A percentile compares a stretch with the other conserved stretches of the same genome.
Evolutionary conservation across 1,140 invertebrate species (phyloP).

Genomic region (Latrodectus geometricus): DNA sequence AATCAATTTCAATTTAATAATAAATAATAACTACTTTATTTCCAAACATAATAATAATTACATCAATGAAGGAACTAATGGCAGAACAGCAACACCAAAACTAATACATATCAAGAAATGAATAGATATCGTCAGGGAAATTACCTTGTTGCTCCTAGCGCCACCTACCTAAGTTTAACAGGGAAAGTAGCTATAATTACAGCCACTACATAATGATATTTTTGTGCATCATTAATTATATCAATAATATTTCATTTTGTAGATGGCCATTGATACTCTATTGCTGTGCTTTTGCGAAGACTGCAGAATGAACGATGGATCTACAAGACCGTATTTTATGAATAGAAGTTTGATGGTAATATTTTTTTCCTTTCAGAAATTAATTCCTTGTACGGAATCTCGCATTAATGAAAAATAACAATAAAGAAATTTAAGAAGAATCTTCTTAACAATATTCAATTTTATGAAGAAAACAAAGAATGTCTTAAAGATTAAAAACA

Average conservation of each 20-base stretch:
- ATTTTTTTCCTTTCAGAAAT: not conserved
- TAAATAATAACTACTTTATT: too few species aligned
- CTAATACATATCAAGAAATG: too few species aligned
- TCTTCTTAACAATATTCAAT: too few species aligned
- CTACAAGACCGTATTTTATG: slow-evolving; percentile 80
- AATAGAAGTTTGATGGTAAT: slow-evolving; percentile 78
- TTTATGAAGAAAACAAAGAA: too few species aligned
- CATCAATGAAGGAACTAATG: too few species aligned
- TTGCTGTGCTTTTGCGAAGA: slow-evolving; percentile 96
- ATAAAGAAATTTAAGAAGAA: too few species aligned
- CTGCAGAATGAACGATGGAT: slow-evolving; percentile 80
- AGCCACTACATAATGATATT: not conserved
- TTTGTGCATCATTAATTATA: not conserved
- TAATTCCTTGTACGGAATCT: too few species aligned
- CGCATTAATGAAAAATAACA: too few species aligned
- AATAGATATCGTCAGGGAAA: not conserved
- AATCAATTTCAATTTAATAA: too few species aligned
- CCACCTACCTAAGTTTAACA: not conserved
- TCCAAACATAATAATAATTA: too few species aligned
- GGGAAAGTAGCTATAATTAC: not conserved
- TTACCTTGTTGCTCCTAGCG: not conserved
- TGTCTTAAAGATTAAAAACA: too few species aligned
- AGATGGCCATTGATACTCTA: slow-evolving; percentile 95
- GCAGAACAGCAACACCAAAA: too few species aligned
- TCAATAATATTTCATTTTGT: slow-evolving; percentile 64